phyloP scores from a whole-genome alignment of 1,140 invertebrate genomes.

The Micrasema minimum region DNA sequence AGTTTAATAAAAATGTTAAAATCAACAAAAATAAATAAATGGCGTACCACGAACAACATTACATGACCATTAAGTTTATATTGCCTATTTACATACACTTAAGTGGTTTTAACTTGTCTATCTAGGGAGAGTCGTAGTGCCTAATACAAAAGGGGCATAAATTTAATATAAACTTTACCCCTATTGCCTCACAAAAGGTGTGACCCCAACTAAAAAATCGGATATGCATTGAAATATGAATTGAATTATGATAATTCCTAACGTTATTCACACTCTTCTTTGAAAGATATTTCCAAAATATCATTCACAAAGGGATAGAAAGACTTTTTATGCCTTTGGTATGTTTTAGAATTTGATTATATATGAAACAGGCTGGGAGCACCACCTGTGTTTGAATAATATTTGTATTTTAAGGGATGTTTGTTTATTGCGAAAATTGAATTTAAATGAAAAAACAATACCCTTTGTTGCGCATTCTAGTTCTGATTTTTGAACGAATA shows the following conservation, averaged over 20 bases:
- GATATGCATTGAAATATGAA: slow-evolving; percentile 40
- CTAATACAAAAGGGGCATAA: slow-evolving; percentile 16
- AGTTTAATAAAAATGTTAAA: too few relatives aligned
- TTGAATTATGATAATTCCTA: slow-evolving; percentile 34
- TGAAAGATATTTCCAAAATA: slow-evolving; percentile 21
- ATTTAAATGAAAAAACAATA: too few relatives aligned
- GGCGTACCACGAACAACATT: slow-evolving; percentile 9
- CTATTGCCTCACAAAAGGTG: neutral
- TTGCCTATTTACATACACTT: slow-evolving; percentile 17
- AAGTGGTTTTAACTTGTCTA: slow-evolving; percentile 32
- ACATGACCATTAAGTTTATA: slow-evolving; percentile 10
- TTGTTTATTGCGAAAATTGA: too few relatives aligned
- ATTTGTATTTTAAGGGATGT: neutral
- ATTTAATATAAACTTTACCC: slow-evolving; percentile 30
- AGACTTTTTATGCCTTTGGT: slow-evolving; percentile 11
- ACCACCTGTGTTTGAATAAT: slow-evolving; percentile 26
- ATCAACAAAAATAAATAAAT: neutral
- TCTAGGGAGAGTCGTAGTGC: slow-evolving; percentile 19
- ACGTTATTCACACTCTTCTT: slow-evolving; percentile 26
- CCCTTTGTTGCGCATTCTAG: too few relatives aligned
- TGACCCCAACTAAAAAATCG: slow-evolving; percentile 24
- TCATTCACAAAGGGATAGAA: slow-evolving; percentile 13
- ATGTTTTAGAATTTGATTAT: slow-evolving; percentile 15
- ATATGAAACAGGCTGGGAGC: neutral
- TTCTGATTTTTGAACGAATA: too few relatives aligned